Percentiles rank a stretch among this genome's conserved stretches.
Conservation (phyloP, 2,888 invertebrate genomes). For the Cabera pusaria region DNA sequence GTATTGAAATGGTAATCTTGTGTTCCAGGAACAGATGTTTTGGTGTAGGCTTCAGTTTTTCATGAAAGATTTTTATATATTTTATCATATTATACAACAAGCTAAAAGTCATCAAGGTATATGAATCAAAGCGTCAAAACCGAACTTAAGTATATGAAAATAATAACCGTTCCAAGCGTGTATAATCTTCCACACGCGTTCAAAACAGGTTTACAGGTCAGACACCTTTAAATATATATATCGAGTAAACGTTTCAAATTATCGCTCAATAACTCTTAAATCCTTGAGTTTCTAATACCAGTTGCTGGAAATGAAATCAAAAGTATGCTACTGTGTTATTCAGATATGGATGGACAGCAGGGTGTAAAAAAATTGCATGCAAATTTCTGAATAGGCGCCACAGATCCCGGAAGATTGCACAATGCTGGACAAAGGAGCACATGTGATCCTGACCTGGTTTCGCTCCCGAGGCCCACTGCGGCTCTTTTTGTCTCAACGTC, state of each 20-base stretch:
- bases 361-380: constrained; percentile 71
- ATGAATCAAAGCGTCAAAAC: no score
- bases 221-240: background rate
- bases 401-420: constrained; percentile 77
- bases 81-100: no score
- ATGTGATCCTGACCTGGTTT: constrained; percentile 82
- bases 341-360: constrained; percentile 34
- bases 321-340: constrained; percentile 15
- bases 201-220: constrained; percentile 4
- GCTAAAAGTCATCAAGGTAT: no score
- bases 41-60: constrained; percentile 1
- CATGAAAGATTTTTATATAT: no score
- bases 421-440: constrained; percentile 68
- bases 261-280: constrained; percentile 1
- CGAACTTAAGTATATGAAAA: no score
- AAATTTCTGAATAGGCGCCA: constrained; percentile 56
- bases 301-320: constrained; percentile 9
- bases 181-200: background rate
- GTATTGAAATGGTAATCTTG: constrained; percentile 34
- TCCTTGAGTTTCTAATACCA: background rate
- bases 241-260: constrained; percentile 2
- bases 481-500: constrained; percentile 62
- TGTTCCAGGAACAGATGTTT: constrained; percentile 33
- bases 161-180: background rate
- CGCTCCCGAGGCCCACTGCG: constrained; percentile 58